phyloP scores from a whole-genome alignment of 2,888 invertebrate species.

The Cyclophora albipunctata region DNA sequence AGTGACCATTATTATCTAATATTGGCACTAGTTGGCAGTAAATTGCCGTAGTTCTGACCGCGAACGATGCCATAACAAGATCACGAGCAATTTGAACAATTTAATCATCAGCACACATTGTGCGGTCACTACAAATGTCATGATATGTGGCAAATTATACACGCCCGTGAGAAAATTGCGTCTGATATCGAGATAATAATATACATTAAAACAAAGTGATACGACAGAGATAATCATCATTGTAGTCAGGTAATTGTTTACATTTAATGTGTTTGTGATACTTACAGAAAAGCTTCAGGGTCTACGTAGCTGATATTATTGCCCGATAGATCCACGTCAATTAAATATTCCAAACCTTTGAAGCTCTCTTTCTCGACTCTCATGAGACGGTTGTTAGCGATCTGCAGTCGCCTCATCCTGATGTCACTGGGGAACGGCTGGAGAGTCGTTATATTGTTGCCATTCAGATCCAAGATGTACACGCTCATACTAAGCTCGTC shows the following conservation, averaged over 20 bases:
- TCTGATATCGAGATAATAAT: conserved; percentile 1
- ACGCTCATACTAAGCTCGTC: conserved; percentile 81
- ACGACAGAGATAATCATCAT: too few relatives aligned
- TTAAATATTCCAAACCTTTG: conserved; percentile 78
- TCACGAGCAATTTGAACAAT: conserved; percentile 65
- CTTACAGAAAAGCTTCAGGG: conserved; percentile 80
- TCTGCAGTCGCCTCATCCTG: conserved; percentile 80
- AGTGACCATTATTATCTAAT: conserved; percentile 69
- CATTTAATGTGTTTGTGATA: conserved; percentile 13
- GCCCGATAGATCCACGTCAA: conserved; percentile 81
- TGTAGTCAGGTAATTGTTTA: too few relatives aligned
- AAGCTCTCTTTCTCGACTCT: conserved; percentile 78
- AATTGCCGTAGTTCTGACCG: conserved; percentile 46
- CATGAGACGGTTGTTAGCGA: conserved; percentile 79
- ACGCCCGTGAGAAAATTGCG: conserved; percentile 34
- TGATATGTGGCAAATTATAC: conserved; percentile 35
- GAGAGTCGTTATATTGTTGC: conserved; percentile 77
- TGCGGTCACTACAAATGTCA: conserved; percentile 34
- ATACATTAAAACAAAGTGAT: too few relatives aligned
- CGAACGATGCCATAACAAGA: conserved; percentile 40
- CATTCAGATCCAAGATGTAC: conserved; percentile 82
- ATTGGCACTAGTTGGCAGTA: conserved; percentile 51
- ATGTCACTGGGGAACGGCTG: conserved; percentile 79
- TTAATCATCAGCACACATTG: conserved; percentile 56
- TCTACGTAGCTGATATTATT: conserved; percentile 79